Base-by-base conservation (phyloP, 2,113 vertebrate genomes). In the Montifringilla adamsi region DNA sequence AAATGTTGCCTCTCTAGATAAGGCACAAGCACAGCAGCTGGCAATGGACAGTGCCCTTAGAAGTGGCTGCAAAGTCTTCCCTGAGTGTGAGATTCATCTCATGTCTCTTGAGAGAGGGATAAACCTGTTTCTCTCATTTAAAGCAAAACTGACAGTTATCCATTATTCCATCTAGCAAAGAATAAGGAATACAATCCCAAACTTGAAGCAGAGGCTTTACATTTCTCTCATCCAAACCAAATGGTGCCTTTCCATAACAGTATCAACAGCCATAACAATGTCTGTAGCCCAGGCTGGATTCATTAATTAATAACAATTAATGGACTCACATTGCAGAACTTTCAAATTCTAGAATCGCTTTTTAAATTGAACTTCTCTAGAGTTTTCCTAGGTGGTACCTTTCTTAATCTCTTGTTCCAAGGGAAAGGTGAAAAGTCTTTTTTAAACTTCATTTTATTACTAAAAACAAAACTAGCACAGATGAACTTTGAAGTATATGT, bases 401-500 rank as follows among this genome's bases (percentile, higher is more conserved):
- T 87, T 72, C n/a, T 88, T 37, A 67, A 11, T 74, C 46, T 83
- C 68, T 63, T 86, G 30, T 59, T 80, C 21, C 27, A 73, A 88
- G 80, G 46, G 59, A 73, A 80, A 95, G 63, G 59, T 82, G 62
- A 64, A 90, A 83, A 87, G 50, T 27, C 37, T 88, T 82, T 92
- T 93, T 90, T 79, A 49, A 83, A 83, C 81, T 91, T 91, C 8
- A 4, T 23, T 87, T 87, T 75, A 56, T 72, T 87, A 70, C 83
- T 90, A 93, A 97, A 94, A 94, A 86, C 84, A 95, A 90, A 94
- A 67, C 46, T 10, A 86, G 72, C 43, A 30, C 21, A 58, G 88
- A 74, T 90, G 59, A 93, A 90, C 79, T 93, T 93, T 31, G 44
- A 67, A 76, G 53, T 50, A 13, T 49, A 87, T 43, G 46, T 62